Conservation (phyloP, 2,113 vertebrate genomes). For the Pontoporia blainvillei region DNA sequence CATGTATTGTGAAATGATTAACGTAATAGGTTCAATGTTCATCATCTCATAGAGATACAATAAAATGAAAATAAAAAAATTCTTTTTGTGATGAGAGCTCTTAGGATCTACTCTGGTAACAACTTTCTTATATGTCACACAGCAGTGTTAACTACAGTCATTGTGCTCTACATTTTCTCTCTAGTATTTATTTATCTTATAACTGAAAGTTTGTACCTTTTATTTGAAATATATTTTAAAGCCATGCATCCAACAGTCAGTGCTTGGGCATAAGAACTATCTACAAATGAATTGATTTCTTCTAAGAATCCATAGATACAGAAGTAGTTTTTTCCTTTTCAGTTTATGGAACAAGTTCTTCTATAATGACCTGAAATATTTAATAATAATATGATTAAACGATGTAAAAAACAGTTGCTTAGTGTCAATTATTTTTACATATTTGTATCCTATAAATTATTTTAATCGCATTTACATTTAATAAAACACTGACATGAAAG, state of each 20-base stretch:
- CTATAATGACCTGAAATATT: conserved; percentile 65
- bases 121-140: background rate
- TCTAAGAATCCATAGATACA: conserved; percentile 60
- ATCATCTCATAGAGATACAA: background rate
- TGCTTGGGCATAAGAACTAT: background rate
- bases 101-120: background rate
- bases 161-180: background rate
- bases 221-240: conserved; percentile 61
- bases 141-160: background rate
- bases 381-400: conserved; percentile 68
- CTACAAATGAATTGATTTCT: background rate
- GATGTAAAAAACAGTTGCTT: conserved; percentile 63
- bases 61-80: background rate
- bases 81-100: background rate
- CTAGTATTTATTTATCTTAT: background rate
- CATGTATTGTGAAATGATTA: background rate
- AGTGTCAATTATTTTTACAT: conserved; percentile 69
- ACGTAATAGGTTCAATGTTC: background rate
- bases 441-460: conserved; percentile 73
- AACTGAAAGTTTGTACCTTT: background rate
- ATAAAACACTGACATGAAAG: conserved; percentile 79
- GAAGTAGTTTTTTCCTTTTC: conserved; percentile 61
- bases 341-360: conserved; percentile 49
- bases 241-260: background rate
- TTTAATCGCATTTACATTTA: conserved; percentile 68